These are phyloP conservation scores for Pangasius macronema DNA, from an alignment of 2,797 vertebrate genomes.

Conservation along the genomic window DNA sequence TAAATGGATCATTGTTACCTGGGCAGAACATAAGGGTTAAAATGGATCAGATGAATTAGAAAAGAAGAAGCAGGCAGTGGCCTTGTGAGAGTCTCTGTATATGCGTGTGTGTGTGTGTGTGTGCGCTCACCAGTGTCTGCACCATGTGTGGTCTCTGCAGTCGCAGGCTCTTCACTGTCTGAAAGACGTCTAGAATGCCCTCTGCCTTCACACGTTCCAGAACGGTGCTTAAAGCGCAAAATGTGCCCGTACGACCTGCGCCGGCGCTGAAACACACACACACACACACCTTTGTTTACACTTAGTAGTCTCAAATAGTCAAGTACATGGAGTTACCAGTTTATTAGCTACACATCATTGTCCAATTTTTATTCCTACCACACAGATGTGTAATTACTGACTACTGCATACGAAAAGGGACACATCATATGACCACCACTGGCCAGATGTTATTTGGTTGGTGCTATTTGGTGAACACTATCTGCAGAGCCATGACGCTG, in stretches of 20 bases:
- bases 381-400: background rate
- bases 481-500: background rate
- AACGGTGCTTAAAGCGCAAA: slow-evolving; percentile 96
- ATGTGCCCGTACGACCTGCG: slow-evolving; percentile 94
- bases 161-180: slow-evolving; percentile 97
- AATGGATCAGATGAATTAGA: background rate
- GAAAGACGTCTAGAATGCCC: slow-evolving; percentile 97
- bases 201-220: slow-evolving; percentile 97
- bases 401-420: background rate
- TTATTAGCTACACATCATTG: background rate
- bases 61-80: background rate
- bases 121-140: slow-evolving; percentile 93
- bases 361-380: background rate
- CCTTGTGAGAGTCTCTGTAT: background rate
- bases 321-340: background rate
- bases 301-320: background rate
- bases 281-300: background rate
- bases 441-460: background rate
- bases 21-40: background rate
- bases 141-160: slow-evolving; percentile 99
- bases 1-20: background rate
- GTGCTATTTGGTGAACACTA: background rate
- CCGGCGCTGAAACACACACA: slow-evolving; percentile 80
- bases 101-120: background rate
- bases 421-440: background rate